phyloP scores from a whole-genome alignment of 2,797 vertebrate genomes.

The Dryobates pubescens region DNA sequence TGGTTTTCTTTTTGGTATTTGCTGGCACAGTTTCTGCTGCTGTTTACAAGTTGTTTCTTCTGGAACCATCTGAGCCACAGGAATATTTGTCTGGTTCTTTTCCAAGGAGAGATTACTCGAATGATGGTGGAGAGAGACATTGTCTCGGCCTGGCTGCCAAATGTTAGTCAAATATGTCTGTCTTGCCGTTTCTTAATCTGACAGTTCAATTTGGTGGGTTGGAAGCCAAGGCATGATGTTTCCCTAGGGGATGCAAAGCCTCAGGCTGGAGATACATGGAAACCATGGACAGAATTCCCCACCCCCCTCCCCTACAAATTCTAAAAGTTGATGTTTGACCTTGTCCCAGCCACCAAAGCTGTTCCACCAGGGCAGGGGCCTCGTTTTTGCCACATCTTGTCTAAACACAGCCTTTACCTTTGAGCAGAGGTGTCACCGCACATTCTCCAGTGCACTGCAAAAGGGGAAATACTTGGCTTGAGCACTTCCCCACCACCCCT shows the following conservation, averaged over 20 bases:
- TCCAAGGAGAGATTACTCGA: not conserved
- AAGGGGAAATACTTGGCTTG: conserved; percentile 72
- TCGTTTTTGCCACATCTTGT: conserved; percentile 48
- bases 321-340: conserved; percentile 50
- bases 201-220: not conserved
- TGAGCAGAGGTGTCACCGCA: conserved; percentile 66
- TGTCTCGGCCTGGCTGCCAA: not conserved
- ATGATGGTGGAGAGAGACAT: not conserved
- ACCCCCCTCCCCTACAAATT: not conserved
- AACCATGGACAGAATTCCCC: not conserved
- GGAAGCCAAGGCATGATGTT: not conserved
- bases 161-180: not conserved
- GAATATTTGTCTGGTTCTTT: not conserved
- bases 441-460: conserved; percentile 53
- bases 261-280: not conserved
- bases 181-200: not conserved
- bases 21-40: not conserved
- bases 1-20: not conserved
- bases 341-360: conserved; percentile 29
- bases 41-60: not conserved
- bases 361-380: conserved; percentile 22
- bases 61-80: not conserved
- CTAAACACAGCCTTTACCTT: conserved; percentile 43
- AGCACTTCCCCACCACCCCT: conserved; percentile 46
- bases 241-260: not conserved